Evolutionary conservation across 2,888 invertebrate genomes (phyloP), one percentile per base, ranked within the genome.

Genomic region (Tillus elongatus): DNA sequence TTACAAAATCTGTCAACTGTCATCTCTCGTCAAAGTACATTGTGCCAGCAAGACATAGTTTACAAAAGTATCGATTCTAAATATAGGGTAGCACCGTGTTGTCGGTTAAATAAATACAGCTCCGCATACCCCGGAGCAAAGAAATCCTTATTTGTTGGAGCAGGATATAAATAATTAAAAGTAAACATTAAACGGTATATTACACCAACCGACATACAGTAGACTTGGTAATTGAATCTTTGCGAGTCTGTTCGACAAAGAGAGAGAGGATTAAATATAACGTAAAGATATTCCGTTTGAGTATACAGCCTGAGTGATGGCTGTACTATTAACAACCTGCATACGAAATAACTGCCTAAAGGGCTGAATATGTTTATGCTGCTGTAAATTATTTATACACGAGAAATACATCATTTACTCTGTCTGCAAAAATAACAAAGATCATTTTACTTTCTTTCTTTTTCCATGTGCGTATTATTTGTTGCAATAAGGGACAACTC

Each of bases 361-460:
- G 53, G 37, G 40, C 33, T 33, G 46, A 49, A 50, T 51, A 50
- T 46, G 46, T 54, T 53, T 52, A 51, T 53, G 54, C 54, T 51
- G 54, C 55, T 43, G 54, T 55, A 54, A 54, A 53, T 54, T 55
- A 51, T 55, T 53, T 53, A 47, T 53, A 53, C 46, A 47, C 43
- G 48, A 50, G 50, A 46, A 52, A 52, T 50, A 46, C 53, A 50
- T 55, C 52, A 50, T 52, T 51, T 51, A 48, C 41, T 42, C 42
- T 42, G 55, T 54, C 53, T 54, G 51, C 38, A 54, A 52, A 52
- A 53, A 53, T 44, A 13, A 28, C 30, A 39, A 35, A 35, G 40
- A 40, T 30, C 40, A 43, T 47, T 40, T 28, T 13, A 30, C 12
- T 38, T 39, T 42, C 35, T 19, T 44, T 47, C 24, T 6, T n/a